Conservation (phyloP, 2,888 invertebrate genomes). For the Scaptomyza flava region DNA sequence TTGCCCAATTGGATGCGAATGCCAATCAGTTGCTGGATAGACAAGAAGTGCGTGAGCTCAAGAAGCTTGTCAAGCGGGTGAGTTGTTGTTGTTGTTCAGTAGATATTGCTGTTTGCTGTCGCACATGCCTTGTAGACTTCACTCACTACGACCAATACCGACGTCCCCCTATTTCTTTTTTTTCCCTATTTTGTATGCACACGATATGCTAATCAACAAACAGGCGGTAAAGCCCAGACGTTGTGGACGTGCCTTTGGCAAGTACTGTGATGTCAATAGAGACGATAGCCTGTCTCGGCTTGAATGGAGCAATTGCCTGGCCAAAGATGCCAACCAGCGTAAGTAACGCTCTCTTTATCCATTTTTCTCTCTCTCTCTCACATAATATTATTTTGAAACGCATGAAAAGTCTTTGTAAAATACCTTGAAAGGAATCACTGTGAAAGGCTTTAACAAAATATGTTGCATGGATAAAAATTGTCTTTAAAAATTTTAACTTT, state of each 20-base stretch:
- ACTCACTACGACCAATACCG: constrained; percentile 8
- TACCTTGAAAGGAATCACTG: too few relatives aligned
- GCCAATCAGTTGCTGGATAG: constrained; percentile 91
- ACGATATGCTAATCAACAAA: constrained; percentile 9
- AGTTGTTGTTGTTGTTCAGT: constrained; percentile 44
- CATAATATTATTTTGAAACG: background rate
- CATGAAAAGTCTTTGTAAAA: background rate
- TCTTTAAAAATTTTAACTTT: too few relatives aligned
- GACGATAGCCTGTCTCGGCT: constrained; percentile 91
- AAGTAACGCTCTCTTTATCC: constrained; percentile 85
- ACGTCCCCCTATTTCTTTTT: constrained; percentile 25
- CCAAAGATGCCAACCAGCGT: constrained; percentile 92
- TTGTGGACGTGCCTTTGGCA: constrained; percentile 95
- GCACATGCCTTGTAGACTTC: constrained; percentile 33
- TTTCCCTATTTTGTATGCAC: constrained; percentile 47
- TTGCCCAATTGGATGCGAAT: constrained; percentile 92
- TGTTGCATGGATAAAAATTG: background rate
- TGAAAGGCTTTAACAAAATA: background rate
- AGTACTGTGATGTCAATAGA: constrained; percentile 93
- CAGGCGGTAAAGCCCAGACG: constrained; percentile 93
- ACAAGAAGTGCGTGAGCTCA: constrained; percentile 92
- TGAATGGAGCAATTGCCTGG: constrained; percentile 95
- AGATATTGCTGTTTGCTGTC: constrained; percentile 16
- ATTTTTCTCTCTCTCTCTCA: background rate
- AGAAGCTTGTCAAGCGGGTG: constrained; percentile 92